phyloP scores from a whole-genome alignment of 2,797 vertebrate genomes.

The Crenuchus spilurus region DNA sequence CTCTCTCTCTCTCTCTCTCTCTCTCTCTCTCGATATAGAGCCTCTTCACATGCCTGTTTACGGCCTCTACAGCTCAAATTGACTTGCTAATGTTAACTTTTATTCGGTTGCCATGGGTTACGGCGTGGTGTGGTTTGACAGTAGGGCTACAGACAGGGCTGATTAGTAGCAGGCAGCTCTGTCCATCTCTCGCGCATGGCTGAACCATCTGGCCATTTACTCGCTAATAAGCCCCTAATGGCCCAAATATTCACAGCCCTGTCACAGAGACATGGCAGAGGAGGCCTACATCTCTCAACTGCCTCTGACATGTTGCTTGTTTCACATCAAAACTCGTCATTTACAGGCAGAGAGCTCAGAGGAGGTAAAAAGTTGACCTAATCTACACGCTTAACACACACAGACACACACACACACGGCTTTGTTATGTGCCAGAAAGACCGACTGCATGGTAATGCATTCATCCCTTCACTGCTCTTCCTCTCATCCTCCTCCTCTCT shows the following conservation, averaged over 20 bases:
- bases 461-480: constrained; percentile 84
- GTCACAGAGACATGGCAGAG: constrained; percentile 99
- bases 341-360: constrained; percentile 99
- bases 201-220: constrained; percentile 99
- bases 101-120: constrained; percentile 99
- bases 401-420: constrained; percentile 76
- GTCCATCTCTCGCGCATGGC: constrained; percentile 99
- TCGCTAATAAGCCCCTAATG: constrained; percentile 99
- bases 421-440: constrained; percentile 97
- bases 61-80: constrained; percentile 96
- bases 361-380: constrained; percentile 99
- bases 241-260: constrained; percentile 99
- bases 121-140: constrained; percentile 99
- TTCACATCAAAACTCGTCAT: constrained; percentile 99
- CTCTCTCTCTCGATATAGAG: constrained; percentile 48
- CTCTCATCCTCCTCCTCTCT: constrained; percentile 66
- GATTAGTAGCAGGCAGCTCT: constrained; percentile 99
- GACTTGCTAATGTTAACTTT: constrained; percentile 99
- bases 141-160: constrained; percentile 98
- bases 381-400: constrained; percentile 99
- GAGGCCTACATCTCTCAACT: constrained; percentile 99
- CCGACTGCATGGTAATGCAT: constrained; percentile 99
- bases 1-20: too few species aligned
- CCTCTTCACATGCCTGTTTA: constrained; percentile 91
- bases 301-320: constrained; percentile 99